Base-by-base conservation (phyloP, 1,140 invertebrate genomes). In the Maniola jurtina region DNA sequence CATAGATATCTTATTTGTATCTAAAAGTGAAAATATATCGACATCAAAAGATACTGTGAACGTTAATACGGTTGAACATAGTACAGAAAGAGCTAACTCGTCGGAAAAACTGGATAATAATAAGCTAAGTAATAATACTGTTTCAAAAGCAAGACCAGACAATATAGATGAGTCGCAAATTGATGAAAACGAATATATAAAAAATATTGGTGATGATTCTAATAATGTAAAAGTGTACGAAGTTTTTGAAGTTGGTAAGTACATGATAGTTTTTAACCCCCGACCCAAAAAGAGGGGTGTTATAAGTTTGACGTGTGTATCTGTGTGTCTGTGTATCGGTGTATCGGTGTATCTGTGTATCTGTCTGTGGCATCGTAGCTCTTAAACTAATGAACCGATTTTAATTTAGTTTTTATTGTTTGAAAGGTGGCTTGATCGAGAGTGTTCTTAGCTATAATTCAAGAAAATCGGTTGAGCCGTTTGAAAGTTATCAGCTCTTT, bases 221-320 rank as follows among this genome's bases (percentile, higher is more conserved):
- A 38, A 57, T 15, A 48, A 54, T 14, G 5, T 40, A 16, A 58
- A 65, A 50, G 47, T 40, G 13, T 64, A 68, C 61, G 50, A 70
- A 34, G 79, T 84, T 8, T 83, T 74, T 71, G 80, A 84, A 83
- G 62, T 86, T 15, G 48, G 83, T 86, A 75, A 80, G 81, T 77
- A 33, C 16, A 42, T 15, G 40, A 42, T 50, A 13, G n/a, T 50
- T 50, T 50, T n/a, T 50, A 58, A 56, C 11, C 36, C 34, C n/a
- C n/a, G n/a, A n/a, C n/a, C n/a, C n/a, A n/a, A n/a, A n/a, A n/a
- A n/a, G n/a, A n/a, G n/a, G n/a, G n/a, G n/a, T n/a, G n/a, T n/a
- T n/a, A n/a, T n/a, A n/a, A n/a, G n/a, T n/a, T n/a, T n/a, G n/a
- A n/a, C n/a, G n/a, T n/a, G n/a, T n/a, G n/a, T n/a, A n/a, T n/a